Conservation (phyloP, 2,797 vertebrate species). For the Gallirallus australis region DNA sequence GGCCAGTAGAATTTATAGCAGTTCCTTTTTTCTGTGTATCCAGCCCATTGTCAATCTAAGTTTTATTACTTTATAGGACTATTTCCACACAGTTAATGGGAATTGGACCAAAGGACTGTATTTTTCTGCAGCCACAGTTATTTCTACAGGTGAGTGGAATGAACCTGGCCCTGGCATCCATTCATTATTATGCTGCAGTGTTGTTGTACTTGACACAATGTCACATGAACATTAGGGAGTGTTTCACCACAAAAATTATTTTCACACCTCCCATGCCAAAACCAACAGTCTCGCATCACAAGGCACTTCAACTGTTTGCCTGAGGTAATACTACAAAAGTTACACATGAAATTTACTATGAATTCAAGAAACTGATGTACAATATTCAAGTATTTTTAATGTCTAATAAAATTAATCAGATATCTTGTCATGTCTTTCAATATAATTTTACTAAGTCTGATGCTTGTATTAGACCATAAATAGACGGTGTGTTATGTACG, state of each 20-base stretch:
- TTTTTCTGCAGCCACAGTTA: neutral
- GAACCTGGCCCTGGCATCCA: neutral
- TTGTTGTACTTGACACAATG: neutral
- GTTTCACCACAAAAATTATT: neutral
- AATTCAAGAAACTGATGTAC: conserved; percentile 39
- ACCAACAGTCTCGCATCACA: neutral
- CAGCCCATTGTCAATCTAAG: neutral
- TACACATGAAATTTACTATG: conserved; percentile 29
- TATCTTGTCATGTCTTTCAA: conserved; percentile 88
- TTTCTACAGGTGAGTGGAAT: neutral
- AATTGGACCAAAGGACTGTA: neutral
- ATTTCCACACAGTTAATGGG: neutral
- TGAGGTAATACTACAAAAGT: conserved; percentile 3
- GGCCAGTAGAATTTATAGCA: neutral
- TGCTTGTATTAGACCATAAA: neutral
- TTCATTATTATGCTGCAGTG: neutral
- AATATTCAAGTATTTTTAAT: neutral
- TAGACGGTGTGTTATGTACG: neutral
- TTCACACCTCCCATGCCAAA: neutral
- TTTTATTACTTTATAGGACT: neutral
- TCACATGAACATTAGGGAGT: neutral
- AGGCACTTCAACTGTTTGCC: neutral
- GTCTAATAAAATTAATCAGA: conserved; percentile 66
- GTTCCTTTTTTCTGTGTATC: neutral
- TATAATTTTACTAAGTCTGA: neutral